Base-by-base conservation (phyloP, 2,888 invertebrate species). In the Meiosimyza platycephala region DNA sequence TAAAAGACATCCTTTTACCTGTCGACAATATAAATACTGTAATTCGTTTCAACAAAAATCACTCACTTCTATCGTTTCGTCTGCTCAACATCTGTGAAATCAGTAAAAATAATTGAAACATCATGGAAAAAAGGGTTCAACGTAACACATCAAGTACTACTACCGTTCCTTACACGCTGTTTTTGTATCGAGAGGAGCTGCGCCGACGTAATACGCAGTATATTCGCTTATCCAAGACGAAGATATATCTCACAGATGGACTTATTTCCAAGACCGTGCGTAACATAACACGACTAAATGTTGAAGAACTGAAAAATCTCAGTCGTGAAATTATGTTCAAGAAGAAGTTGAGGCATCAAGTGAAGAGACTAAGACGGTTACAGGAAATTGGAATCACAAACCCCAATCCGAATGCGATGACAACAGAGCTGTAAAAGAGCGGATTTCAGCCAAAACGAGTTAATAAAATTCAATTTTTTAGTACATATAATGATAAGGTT, bases 311-410 rank as follows among this genome's bases (percentile, higher is more conserved):
- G 3, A 80, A 79, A 70, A 70, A 76, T 57, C 76, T 84, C 55
- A 78, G 81, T 50, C 81, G 82, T 3, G 81, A 80, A 69, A 76
- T 81, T 69, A 74, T 80, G 64, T 83, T 80, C 72, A 83, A 82
- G 76, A 81, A 82, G 55, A 80, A 80, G 1, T 74, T 83, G 2
- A 65, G 73, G 66, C 78, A 47, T 13, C 80, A 81, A 33, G 79
- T 82, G n/a, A 74, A 82, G 59, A 59, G 59, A 13, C n/a, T 65
- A 2, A 7, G 65, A 22, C 63, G 62, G 52, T 47, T 70, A 18
- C 60, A 70, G 15, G 62, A 70, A 9, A 16, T 62, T 12, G 69
- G 69, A 11, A 70, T 70, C n/a, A 40, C 15, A 15, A 70, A 70
- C 33, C 51, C 69, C 52, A 16, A 70, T 62, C 69, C 69, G 13